phyloP scores from a whole-genome alignment of 2,888 invertebrate genomes.

The Leptopilina syphax region DNA sequence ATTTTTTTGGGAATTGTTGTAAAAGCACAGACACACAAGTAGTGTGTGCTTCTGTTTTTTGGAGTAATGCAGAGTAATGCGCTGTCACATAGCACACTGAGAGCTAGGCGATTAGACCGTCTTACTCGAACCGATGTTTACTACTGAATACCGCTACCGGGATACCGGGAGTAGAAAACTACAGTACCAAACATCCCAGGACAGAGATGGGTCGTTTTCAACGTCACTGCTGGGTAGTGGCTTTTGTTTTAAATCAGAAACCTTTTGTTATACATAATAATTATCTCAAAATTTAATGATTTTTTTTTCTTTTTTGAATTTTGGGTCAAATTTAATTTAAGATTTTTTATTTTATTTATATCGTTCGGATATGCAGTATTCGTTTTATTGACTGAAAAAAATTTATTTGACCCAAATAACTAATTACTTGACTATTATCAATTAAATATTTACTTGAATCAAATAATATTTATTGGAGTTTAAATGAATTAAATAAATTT shows the following conservation, averaged over 20 bases:
- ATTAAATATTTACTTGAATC: too few species aligned
- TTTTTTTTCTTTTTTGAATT: too few species aligned
- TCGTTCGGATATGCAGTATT: too few species aligned
- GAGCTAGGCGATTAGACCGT: conserved; percentile 42
- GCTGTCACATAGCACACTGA: conserved; percentile 35
- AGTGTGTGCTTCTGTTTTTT: background rate
- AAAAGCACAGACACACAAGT: background rate
- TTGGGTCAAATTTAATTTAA: too few species aligned
- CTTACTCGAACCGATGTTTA: conserved; percentile 64
- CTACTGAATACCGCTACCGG: conserved; percentile 59
- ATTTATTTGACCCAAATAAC: too few species aligned
- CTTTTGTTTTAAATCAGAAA: background rate
- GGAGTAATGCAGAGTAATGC: conserved; percentile 46
- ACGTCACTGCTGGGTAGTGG: conserved; percentile 3
- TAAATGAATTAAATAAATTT: too few species aligned
- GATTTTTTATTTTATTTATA: too few species aligned
- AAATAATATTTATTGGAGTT: too few species aligned
- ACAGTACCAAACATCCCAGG: background rate
- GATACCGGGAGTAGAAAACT: conserved; percentile 31
- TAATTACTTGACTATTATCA: too few species aligned
- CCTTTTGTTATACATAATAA: too few species aligned
- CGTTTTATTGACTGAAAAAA: too few species aligned
- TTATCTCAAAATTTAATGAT: too few species aligned
- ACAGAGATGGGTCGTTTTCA: conserved; percentile 37
- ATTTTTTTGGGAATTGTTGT: background rate